These are phyloP conservation scores for Akabosia matsudoensis DNA, from an alignment of 1,140 invertebrate species.

Conservation along the genomic window DNA sequence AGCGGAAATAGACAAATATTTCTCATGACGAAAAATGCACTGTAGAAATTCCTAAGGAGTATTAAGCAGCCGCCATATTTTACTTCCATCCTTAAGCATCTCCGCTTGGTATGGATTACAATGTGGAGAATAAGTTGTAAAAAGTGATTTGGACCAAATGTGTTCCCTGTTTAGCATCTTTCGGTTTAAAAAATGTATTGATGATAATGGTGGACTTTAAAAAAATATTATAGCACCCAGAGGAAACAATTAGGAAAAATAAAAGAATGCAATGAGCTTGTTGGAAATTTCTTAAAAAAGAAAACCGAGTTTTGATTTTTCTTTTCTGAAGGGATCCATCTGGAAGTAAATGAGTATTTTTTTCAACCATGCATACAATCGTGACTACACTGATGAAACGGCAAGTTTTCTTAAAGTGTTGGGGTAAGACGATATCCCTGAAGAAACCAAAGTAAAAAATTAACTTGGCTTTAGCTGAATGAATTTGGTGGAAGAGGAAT, in stretches of 20 bases:
- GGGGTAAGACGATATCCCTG: background rate
- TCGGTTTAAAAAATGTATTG: background rate
- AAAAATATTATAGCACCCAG: slow-evolving; percentile 25
- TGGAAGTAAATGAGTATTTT: background rate
- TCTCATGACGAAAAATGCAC: background rate
- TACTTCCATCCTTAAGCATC: background rate
- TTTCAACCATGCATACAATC: background rate
- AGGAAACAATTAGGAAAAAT: slow-evolving; percentile 43
- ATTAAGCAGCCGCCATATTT: no score
- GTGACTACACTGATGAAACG: no score
- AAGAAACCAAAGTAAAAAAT: background rate
- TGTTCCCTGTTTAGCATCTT: background rate
- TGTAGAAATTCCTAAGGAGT: background rate
- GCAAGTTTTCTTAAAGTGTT: background rate
- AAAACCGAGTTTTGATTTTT: no score
- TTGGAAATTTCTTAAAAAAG: no score
- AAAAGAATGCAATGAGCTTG: slow-evolving; percentile 35
- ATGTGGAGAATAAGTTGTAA: no score
- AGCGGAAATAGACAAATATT: background rate
- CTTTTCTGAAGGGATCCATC: background rate
- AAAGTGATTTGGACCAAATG: background rate
- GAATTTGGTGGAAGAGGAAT: background rate
- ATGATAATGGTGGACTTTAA: background rate
- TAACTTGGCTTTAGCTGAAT: background rate
- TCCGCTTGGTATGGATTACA: background rate